These are phyloP conservation scores for Malthinus seriepunctatus DNA, from an alignment of 2,888 invertebrate species.

Conservation along the genomic window DNA sequence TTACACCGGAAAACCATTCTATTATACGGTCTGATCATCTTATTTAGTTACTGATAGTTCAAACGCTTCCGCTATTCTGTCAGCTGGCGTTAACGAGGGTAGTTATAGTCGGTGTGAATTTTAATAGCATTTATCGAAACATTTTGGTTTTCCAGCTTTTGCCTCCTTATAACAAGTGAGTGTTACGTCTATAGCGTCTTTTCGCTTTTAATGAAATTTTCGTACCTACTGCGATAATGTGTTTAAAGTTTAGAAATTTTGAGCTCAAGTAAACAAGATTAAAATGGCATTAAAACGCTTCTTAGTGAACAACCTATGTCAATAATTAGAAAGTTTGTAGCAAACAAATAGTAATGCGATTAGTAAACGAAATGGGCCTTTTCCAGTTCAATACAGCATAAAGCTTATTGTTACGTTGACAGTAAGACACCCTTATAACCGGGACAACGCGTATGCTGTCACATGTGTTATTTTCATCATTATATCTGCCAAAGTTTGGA, in stretches of 20 bases:
- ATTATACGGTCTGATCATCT: conserved; percentile 52
- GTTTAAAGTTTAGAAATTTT: conserved; percentile 24
- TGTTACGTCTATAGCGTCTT: not conserved
- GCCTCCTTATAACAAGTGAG: not conserved
- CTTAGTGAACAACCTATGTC: conserved; percentile 19
- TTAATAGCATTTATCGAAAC: not conserved
- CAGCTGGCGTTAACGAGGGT: conserved; percentile 56
- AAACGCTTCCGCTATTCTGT: conserved; percentile 56
- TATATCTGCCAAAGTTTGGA: conserved; percentile 51
- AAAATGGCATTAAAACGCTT: conserved; percentile 32
- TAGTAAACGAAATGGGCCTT: conserved; percentile 48
- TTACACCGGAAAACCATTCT: conserved; percentile 50
- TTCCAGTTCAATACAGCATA: conserved; percentile 45
- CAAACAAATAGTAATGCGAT: conserved; percentile 48
- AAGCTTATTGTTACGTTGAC: conserved; percentile 53
- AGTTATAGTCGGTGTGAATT: conserved; percentile 38
- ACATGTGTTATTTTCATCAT: conserved; percentile 57
- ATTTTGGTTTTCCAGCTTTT: not conserved
- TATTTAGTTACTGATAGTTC: conserved; percentile 53
- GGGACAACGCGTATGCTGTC: conserved; percentile 46
- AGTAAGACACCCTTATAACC: conserved; percentile 55
- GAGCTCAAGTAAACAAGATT: conserved; percentile 35
- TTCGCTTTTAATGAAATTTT: not conserved
- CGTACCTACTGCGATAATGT: not conserved
- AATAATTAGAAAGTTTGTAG: conserved; percentile 32